These are phyloP conservation scores for Centroberyx gerrardi DNA, from an alignment of 2,797 vertebrate species.

Conservation along the genomic window DNA sequence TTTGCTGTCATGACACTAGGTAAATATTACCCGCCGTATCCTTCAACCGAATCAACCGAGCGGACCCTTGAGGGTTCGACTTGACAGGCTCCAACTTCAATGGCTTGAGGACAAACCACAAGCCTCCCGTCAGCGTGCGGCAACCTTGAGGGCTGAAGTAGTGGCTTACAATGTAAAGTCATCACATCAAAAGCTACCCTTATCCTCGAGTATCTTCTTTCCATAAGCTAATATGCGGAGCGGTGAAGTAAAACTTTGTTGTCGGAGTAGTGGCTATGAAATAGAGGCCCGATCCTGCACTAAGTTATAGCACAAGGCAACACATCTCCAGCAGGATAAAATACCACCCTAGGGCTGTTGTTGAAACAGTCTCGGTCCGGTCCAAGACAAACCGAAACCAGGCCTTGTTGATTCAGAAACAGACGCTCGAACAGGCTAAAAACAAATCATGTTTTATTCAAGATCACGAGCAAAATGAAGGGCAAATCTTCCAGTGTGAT, in stretches of 20 bases:
- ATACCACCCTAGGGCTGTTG: no score
- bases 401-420: no score
- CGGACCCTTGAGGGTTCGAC: slow-evolving; percentile 27
- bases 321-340: no score
- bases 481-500: no score
- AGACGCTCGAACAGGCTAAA: no score
- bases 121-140: slow-evolving; percentile 37
- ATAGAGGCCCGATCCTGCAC: not conserved
- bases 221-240: not conserved
- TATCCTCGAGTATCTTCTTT: slow-evolving; percentile 17
- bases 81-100: slow-evolving; percentile 43
- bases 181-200: slow-evolving; percentile 28
- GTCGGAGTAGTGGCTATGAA: not conserved
- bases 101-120: slow-evolving; percentile 42
- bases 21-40: slow-evolving; percentile 50
- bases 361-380: no score
- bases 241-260: not conserved
- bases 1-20: slow-evolving; percentile 47
- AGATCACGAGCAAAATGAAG: no score
- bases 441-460: no score
- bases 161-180: slow-evolving; percentile 42
- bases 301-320: not conserved
- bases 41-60: slow-evolving; percentile 43
- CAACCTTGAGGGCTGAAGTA: slow-evolving; percentile 43
- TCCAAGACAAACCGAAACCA: no score